Base-by-base conservation (phyloP, 2,797 vertebrate species). In the Syndactyla subalaris region DNA sequence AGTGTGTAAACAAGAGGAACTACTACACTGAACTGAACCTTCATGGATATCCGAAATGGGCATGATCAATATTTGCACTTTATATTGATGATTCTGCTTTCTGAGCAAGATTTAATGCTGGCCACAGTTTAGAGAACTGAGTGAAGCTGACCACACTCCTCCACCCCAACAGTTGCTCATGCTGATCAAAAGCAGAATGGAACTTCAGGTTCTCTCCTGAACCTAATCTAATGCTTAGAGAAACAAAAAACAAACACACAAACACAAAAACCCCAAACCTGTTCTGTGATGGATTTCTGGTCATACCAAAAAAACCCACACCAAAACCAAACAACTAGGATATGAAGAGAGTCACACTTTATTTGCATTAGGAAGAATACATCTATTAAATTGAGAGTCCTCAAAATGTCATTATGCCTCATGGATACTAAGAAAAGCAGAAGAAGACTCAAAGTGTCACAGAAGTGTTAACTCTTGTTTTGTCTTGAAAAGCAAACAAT, bases 321-420 rank as follows among this genome's bases (percentile, higher is more conserved):
- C 14, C 24, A 2, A 1, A 11, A 16, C 27, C 13, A 26, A 27
- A 8, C 2, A 76, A 70, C 4, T 34, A 2, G 0, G 10, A 10
- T 30, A 51, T 36, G 4, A 59, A 70, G 78, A 87, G n/a, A 36
- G 3, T 46, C 63, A 51, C 24, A 55, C 4, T 74, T 51, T n/a
- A 6, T 49, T 86, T 45, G 9, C 21, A 38, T 62, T 85, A 89
- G 3, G 8, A 29, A 46, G 27, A 12, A 39, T 71, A 61, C 3
- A 23, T 74, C 22, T 68, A 45, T 36, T 52, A 55, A 70, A 89
- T 14, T 72, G 20, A 77, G 32, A 79, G 9, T 54, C 15, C 23
- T 86, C 24, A 43, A 48, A 88, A 87, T 57, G 38, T 59, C 29
- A 49, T 36, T 88, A n/a, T 38, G 26, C 29, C 5, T 73, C 27